Evolutionary conservation across 2,888 invertebrate genomes (phyloP).

Genomic region (Melolontha melolontha): DNA sequence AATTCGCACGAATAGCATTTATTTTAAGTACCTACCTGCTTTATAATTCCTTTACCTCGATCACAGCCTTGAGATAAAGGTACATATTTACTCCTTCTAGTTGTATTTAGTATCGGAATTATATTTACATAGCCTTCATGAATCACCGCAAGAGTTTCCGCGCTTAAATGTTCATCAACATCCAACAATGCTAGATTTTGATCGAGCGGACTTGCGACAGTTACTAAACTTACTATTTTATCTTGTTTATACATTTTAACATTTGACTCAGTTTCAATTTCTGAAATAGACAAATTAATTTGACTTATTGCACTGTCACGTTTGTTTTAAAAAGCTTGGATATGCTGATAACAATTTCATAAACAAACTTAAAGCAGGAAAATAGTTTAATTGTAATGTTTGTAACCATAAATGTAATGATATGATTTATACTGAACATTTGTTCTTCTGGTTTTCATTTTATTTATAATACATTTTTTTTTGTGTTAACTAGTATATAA

Average conservation of each 20-base stretch:
- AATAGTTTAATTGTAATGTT: too few relatives aligned
- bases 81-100: slow-evolving; percentile 53
- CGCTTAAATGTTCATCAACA: slow-evolving; percentile 48
- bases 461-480: too few relatives aligned
- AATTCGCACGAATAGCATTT: too few relatives aligned
- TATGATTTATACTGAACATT: too few relatives aligned
- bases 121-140: slow-evolving; percentile 55
- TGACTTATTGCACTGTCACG: slow-evolving; percentile 13
- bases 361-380: too few relatives aligned
- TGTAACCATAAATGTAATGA: too few relatives aligned
- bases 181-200: slow-evolving; percentile 53
- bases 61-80: slow-evolving; percentile 50
- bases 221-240: slow-evolving; percentile 49
- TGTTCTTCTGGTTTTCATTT: too few relatives aligned
- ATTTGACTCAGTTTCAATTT: slow-evolving; percentile 13
- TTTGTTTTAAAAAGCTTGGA: slow-evolving; percentile 13
- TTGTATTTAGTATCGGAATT: slow-evolving; percentile 51
- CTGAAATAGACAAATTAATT: slow-evolving; percentile 2
- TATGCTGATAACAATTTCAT: not conserved
- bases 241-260: slow-evolving; percentile 45
- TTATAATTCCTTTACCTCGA: slow-evolving; percentile 51
- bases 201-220: slow-evolving; percentile 50
- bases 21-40: slow-evolving; percentile 47
- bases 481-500: too few relatives aligned
- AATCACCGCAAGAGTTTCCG: slow-evolving; percentile 52